These are phyloP conservation scores for Harpalus rufipes DNA, from an alignment of 2,888 invertebrate genomes.

Conservation along the genomic window DNA sequence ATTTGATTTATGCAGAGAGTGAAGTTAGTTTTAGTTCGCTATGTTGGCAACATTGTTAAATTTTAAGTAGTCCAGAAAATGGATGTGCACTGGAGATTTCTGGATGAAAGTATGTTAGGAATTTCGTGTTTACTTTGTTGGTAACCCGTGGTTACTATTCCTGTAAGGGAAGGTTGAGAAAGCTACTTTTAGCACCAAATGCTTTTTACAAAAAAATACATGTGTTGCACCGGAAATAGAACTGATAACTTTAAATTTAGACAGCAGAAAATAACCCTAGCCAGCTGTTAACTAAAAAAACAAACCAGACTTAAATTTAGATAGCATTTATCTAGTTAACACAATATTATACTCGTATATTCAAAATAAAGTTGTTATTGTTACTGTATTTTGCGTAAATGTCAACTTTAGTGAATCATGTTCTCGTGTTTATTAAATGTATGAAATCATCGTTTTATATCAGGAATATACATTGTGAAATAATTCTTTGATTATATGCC, in stretches of 20 bases:
- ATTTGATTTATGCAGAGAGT: constrained; percentile 56
- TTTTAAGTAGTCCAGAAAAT: constrained; percentile 51
- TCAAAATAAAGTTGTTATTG: constrained; percentile 12
- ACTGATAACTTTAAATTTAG: constrained; percentile 33
- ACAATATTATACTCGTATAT: background rate
- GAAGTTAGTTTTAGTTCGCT: constrained; percentile 45
- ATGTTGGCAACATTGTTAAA: constrained; percentile 44
- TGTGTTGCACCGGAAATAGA: constrained; percentile 24
- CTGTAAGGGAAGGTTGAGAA: constrained; percentile 23
- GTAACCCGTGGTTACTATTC: constrained; percentile 40
- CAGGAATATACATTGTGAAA: background rate
- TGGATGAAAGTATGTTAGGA: constrained; percentile 41
- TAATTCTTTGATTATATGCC: too few relatives aligned
- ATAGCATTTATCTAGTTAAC: constrained; percentile 20
- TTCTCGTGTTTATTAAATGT: background rate
- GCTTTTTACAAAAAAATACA: constrained; percentile 20
- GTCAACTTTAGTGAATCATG: background rate
- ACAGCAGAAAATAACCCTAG: constrained; percentile 33
- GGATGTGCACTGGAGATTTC: constrained; percentile 32
- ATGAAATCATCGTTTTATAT: constrained; percentile 29
- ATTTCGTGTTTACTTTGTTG: constrained; percentile 49
- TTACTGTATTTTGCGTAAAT: background rate
- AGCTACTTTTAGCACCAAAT: constrained; percentile 47
- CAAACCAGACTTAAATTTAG: constrained; percentile 10
- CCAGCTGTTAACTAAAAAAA: background rate